phyloP scores from a whole-genome alignment of 2,113 vertebrate genomes.

The Pagrus major region DNA sequence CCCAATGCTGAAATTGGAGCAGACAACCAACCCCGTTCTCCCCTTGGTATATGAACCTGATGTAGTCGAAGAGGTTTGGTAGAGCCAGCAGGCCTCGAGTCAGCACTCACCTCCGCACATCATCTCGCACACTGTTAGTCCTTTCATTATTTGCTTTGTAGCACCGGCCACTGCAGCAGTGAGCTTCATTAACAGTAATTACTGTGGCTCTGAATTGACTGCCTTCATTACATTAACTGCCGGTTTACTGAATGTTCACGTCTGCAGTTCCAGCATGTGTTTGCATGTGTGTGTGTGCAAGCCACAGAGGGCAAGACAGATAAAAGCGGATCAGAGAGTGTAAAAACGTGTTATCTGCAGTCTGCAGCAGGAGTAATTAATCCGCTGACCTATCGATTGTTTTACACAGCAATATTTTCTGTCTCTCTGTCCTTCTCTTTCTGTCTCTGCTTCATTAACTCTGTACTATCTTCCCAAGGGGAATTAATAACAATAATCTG shows the following conservation, averaged over 20 bases:
- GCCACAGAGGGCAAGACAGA: conserved; percentile 17
- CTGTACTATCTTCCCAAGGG: conserved; percentile 64
- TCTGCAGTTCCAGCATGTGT: conserved; percentile 42
- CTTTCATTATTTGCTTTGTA: conserved; percentile 33
- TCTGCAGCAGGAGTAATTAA: conserved; percentile 63
- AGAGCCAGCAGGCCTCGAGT: conserved; percentile 15
- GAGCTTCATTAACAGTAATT: conserved; percentile 66
- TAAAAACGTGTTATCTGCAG: conserved; percentile 61
- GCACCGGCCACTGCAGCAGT: conserved; percentile 45
- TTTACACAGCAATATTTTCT: conserved; percentile 48
- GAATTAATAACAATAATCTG: conserved; percentile 85
- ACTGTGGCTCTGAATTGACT: conserved; percentile 51
- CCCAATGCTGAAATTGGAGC: too few relatives aligned
- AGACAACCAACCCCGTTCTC: too few relatives aligned
- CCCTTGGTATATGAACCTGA: neutral
- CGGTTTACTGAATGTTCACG: conserved; percentile 32
- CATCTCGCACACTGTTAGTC: conserved; percentile 10
- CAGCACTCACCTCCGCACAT: conserved; percentile 11
- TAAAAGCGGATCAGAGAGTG: neutral
- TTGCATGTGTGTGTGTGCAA: conserved; percentile 25
- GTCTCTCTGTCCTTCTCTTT: conserved; percentile 22
- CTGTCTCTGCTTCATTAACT: conserved; percentile 56
- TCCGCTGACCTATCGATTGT: conserved; percentile 60
- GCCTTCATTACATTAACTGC: conserved; percentile 58
- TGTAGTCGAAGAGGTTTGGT: conserved; percentile 12